Evolutionary conservation across 2,888 invertebrate genomes (phyloP), one percentile per base, ranked within the genome.

Genomic region (Dasypogon diadema): DNA sequence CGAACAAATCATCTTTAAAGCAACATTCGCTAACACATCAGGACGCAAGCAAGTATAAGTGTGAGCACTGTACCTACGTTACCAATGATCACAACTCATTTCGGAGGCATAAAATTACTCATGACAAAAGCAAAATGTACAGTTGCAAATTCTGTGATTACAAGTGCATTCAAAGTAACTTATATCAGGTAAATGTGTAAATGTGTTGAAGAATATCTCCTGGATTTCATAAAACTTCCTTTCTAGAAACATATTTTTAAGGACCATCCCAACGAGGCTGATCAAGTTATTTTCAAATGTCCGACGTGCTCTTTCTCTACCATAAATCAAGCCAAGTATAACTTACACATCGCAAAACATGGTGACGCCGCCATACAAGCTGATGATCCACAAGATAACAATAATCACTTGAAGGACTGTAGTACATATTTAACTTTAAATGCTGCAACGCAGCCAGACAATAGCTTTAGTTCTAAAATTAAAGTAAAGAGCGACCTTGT

Each of bases 1-100:
- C 84, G 56, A 84, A 84, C 6, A 85, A 89, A 78, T 89, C 89
- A 48, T 86, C 88, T 63, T 80, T 91, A 4, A 87, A 87, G 75
- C 83, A 88, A 54, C 91, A 91, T 80, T 87, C 90, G 79, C 80
- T 82, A 21, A 83, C 81, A 2, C 77, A 78, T 42, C 84, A 85
- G 34, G 82, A 83, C 76, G 78, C 63, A n/a, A 83, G 83, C 58
- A 83, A 94, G 0, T 94, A 92, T 84, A 88, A 90, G 46, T 96
- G 96, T 83, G 89, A 91, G 37, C 85, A 88, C 63, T 96, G 96
- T 84, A 87, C 87, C 2, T 94, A 93, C 83, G 87, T 90, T 48
- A 91, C 93, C 2, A 89, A 91, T 2, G 95, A 95, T 83, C 94
- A 94, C 85, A 95, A 95, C 84, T 91, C 94, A 0, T 87, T 95